A percentile compares a stretch with the other conserved stretches of the same genome.
phyloP scores from a whole-genome alignment of 2,888 invertebrate genomes.

The Eudasyphora cyanicolor region DNA sequence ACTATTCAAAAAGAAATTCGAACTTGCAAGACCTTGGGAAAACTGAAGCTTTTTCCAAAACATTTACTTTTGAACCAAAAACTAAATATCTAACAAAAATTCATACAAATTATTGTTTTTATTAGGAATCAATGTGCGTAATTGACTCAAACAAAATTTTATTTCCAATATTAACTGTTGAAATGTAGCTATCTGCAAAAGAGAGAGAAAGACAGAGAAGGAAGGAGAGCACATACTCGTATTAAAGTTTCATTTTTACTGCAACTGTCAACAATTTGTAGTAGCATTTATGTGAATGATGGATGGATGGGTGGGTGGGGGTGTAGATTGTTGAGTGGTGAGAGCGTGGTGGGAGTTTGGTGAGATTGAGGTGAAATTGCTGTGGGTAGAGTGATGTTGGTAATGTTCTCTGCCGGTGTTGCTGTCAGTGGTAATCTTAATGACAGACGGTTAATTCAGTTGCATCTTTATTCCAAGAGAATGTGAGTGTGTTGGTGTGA shows the following conservation, averaged over 20 bases:
- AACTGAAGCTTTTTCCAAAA: no score
- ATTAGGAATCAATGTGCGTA: no score
- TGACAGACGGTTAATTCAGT: background rate
- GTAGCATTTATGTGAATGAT: background rate
- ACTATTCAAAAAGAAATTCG: no score
- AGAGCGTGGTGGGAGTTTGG: no score
- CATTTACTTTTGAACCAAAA: no score
- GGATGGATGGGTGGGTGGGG: background rate
- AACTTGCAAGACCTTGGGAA: no score
- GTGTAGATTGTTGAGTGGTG: background rate
- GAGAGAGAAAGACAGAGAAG: background rate
- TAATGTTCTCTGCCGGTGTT: background rate
- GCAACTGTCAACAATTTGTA: conserved; percentile 34
- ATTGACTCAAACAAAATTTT: background rate
- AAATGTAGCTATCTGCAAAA: background rate
- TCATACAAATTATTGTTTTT: no score
- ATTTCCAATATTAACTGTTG: conserved; percentile 3
- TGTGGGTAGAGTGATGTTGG: no score
- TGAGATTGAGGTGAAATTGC: no score
- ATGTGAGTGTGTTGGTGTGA: background rate
- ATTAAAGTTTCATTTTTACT: conserved; percentile 27
- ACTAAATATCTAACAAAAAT: no score
- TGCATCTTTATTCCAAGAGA: background rate
- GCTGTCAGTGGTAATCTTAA: background rate
- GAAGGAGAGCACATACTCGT: background rate